phyloP scores from a whole-genome alignment of 2,113 vertebrate species.

The Varanus salvator region DNA sequence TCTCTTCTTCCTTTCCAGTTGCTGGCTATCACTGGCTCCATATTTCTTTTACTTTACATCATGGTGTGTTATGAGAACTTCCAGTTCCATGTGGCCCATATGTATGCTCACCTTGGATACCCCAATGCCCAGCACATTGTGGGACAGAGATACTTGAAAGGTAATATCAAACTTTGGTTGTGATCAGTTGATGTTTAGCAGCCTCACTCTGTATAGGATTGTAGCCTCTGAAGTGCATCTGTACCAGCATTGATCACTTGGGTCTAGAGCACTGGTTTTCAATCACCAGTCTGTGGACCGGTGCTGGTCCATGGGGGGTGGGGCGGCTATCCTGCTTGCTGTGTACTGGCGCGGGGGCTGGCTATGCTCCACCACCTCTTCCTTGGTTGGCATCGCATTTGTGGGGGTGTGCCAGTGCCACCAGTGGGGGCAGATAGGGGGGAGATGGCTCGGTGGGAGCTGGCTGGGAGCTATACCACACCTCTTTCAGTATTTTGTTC shows the following conservation, averaged over 20 bases:
- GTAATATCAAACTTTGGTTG: constrained; percentile 41
- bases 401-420: too few species aligned
- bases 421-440: too few species aligned
- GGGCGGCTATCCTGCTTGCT: too few species aligned
- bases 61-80: constrained; percentile 61
- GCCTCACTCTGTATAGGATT: not conserved
- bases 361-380: too few species aligned
- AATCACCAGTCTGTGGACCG: too few species aligned
- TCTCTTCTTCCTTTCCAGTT: constrained; percentile 56
- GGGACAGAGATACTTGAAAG: constrained; percentile 78
- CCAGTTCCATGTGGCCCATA: constrained; percentile 70
- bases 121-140: constrained; percentile 67
- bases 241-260: not conserved
- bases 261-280: too few species aligned
- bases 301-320: too few species aligned
- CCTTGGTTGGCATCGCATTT: too few species aligned
- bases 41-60: constrained; percentile 69
- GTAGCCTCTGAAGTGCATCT: accelerated
- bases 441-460: too few species aligned
- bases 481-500: too few species aligned
- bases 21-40: constrained; percentile 44
- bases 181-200: not conserved
- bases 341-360: too few species aligned
- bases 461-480: too few species aligned
- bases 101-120: constrained; percentile 66